Evolutionary conservation across 2,113 vertebrate genomes (phyloP).

Genomic region (Plecturocebus donacophilus): DNA sequence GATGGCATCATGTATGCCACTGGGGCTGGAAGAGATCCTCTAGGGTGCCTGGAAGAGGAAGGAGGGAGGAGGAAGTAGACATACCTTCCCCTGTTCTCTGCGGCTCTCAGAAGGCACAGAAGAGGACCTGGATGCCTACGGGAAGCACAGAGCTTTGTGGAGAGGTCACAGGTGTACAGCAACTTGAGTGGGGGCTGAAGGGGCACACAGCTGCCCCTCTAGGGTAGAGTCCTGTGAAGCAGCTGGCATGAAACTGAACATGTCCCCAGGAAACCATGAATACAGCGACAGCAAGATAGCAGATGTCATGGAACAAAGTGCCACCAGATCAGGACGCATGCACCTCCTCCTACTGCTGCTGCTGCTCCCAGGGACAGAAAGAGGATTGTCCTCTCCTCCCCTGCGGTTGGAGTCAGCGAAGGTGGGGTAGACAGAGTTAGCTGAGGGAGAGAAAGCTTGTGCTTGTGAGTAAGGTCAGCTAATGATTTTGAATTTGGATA

Average conservation of each 20-base stretch:
- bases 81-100: not conserved
- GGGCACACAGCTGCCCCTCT: too few species aligned
- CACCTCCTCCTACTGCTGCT: not conserved
- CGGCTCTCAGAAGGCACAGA: not conserved
- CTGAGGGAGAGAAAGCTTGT: not conserved
- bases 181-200: too few species aligned
- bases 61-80: not conserved
- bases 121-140: not conserved
- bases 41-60: not conserved
- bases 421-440: not conserved
- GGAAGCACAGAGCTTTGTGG: not conserved
- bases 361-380: not conserved
- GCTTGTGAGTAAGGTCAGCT: not conserved
- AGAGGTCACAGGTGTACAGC: not conserved
- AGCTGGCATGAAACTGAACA: not conserved
- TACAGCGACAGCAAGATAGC: not conserved
- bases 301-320: not conserved
- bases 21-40: not conserved
- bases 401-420: not conserved
- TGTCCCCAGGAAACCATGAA: not conserved
- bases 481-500: conserved; percentile 28
- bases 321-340: not conserved
- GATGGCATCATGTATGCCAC: not conserved
- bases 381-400: not conserved
- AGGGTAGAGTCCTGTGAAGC: not conserved